Evolutionary conservation across 2,888 invertebrate genomes (phyloP).

Genomic region (Mesorhabditis sp.): DNA sequence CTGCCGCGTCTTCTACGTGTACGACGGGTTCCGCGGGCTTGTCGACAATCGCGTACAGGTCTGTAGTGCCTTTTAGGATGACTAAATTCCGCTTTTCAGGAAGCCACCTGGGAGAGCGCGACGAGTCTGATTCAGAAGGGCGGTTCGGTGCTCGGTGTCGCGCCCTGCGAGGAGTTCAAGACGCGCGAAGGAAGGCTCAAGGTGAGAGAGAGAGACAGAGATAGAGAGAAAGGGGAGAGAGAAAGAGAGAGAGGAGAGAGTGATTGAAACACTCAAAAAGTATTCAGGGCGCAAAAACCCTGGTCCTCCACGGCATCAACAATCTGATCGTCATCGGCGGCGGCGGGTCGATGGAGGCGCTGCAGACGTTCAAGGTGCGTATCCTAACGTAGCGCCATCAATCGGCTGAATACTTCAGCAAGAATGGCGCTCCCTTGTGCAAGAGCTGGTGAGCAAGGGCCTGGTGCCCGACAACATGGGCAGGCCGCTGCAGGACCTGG

Average conservation of each 20-base stretch:
- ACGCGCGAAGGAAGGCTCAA: slow-evolving; percentile 74
- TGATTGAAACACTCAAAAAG: neutral
- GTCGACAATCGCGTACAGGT: neutral
- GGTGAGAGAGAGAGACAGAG: no score
- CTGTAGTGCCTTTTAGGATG: slow-evolving; percentile 59
- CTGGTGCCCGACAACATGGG: no score
- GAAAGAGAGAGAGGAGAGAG: neutral
- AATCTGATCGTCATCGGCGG: slow-evolving; percentile 96
- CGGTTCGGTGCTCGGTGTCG: slow-evolving; percentile 95
- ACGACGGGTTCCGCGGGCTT: slow-evolving; percentile 70
- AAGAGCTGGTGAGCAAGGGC: no score
- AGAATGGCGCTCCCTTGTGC: slow-evolving; percentile 15
- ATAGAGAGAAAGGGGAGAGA: no score
- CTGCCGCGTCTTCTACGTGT: slow-evolving; percentile 81
- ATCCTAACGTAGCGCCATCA: no score
- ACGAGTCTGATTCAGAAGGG: slow-evolving; percentile 95
- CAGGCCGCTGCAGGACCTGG: no score
- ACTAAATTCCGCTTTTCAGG: slow-evolving; percentile 71
- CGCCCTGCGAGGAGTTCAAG: slow-evolving; percentile 85
- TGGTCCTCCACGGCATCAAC: slow-evolving; percentile 79
- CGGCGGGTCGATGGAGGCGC: slow-evolving; percentile 94
- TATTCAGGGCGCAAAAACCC: slow-evolving; percentile 76
- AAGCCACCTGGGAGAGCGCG: slow-evolving; percentile 91
- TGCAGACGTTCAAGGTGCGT: slow-evolving; percentile 60
- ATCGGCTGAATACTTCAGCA: neutral